Conservation (phyloP, 1,140 invertebrate genomes). For the Atta texana region DNA sequence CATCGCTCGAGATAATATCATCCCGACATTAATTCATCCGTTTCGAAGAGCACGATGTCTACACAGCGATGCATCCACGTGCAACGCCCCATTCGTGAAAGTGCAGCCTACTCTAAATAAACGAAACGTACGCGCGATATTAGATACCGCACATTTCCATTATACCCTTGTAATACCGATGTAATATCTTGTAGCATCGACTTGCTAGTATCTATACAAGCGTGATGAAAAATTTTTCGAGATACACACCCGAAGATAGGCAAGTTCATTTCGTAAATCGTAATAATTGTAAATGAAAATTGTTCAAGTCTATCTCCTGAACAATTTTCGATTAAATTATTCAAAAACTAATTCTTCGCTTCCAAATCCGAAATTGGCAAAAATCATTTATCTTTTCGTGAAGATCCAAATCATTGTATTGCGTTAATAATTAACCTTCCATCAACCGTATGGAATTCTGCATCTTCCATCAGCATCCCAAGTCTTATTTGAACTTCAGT, state of each 20-base stretch:
- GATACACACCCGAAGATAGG: not conserved
- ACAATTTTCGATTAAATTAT: not conserved
- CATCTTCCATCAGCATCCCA: too few relatives aligned
- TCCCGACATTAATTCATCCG: slow-evolving; percentile 38
- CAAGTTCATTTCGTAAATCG: not conserved
- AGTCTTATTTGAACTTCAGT: too few relatives aligned
- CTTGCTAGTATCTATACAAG: not conserved
- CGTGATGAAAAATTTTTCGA: not conserved
- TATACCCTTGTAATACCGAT: not conserved
- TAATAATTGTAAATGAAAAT: not conserved
- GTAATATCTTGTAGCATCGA: not conserved
- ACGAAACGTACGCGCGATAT: slow-evolving; percentile 26
- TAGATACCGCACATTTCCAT: not conserved
- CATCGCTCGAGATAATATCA: slow-evolving; percentile 41
- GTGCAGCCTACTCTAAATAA: slow-evolving; percentile 21
- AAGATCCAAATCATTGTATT: not conserved
- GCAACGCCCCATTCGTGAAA: slow-evolving; percentile 18
- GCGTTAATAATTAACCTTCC: not conserved
- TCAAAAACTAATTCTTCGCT: not conserved
- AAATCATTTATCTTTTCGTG: not conserved
- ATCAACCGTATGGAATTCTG: too few relatives aligned
- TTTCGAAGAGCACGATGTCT: not conserved
- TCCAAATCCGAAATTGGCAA: not conserved
- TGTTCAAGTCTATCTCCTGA: not conserved
- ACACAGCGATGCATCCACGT: slow-evolving; percentile 23